phyloP scores from a whole-genome alignment of 2,113 vertebrate species.

The Turnix velox region DNA sequence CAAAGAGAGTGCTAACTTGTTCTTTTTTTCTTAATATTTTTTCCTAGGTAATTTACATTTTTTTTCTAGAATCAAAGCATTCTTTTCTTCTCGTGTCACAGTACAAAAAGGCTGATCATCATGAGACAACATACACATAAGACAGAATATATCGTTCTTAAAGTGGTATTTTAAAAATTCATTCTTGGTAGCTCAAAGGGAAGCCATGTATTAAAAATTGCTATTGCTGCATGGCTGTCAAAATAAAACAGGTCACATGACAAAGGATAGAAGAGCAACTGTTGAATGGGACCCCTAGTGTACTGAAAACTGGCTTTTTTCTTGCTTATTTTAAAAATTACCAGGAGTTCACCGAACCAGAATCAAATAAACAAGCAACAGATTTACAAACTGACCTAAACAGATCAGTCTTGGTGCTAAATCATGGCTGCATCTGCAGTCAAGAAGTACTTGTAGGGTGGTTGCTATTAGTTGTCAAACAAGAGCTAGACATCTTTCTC shows the following conservation, averaged over 20 bases:
- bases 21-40: neutral
- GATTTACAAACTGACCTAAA: neutral
- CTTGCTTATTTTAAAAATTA: neutral
- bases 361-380: neutral
- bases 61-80: slow-evolving; percentile 24
- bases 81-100: neutral
- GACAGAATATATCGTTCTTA: neutral
- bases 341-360: neutral
- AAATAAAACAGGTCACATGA: neutral
- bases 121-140: neutral
- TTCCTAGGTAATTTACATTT: neutral
- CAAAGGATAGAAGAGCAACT: neutral
- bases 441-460: neutral
- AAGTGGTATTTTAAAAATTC: slow-evolving; percentile 36
- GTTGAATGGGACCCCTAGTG: neutral
- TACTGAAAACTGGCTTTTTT: neutral
- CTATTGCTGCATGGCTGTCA: neutral
- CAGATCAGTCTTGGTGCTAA: neutral
- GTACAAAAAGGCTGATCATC: neutral
- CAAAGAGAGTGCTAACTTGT: neutral
- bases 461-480: rapidly evolving
- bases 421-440: neutral
- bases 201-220: neutral
- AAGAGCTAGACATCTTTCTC: neutral
- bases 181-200: neutral